These are phyloP conservation scores for Phrynosoma blainvillii DNA, from an alignment of 2,113 vertebrate species.

Conservation along the genomic window DNA sequence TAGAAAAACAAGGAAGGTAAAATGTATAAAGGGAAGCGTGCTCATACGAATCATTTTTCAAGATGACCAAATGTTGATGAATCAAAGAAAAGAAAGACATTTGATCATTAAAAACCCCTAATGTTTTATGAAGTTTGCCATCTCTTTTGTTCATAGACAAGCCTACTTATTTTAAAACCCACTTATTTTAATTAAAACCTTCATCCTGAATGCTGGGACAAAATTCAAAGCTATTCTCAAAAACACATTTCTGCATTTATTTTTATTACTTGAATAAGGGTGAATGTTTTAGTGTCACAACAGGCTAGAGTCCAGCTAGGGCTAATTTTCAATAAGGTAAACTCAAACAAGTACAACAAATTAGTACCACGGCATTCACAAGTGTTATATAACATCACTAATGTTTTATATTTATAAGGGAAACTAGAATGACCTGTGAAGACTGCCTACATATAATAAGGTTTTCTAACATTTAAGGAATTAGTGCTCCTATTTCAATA, in stretches of 20 bases:
- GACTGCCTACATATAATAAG: background rate
- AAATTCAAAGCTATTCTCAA: conserved; percentile 13
- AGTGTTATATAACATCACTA: background rate
- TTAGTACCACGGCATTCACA: background rate
- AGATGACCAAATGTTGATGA: conserved; percentile 35
- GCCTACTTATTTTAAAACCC: background rate
- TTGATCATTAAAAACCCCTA: background rate
- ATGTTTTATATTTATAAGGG: background rate
- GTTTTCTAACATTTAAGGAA: background rate
- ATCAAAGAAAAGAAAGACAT: background rate
- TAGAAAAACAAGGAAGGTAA: conserved; percentile 53
- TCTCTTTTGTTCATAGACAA: background rate
- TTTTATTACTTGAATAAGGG: conserved; percentile 11
- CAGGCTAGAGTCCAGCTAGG: background rate
- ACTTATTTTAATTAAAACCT: background rate
- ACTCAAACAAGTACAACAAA: conserved; percentile 2
- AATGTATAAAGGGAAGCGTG: background rate
- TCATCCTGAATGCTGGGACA: background rate
- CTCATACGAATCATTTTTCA: conserved; percentile 39
- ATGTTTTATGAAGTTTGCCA: background rate
- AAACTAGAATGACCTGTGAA: background rate
- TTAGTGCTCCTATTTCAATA: background rate
- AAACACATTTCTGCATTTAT: background rate
- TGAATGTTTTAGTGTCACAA: conserved; percentile 10
- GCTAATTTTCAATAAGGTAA: conserved; percentile 11